Evolutionary conservation across 2,888 invertebrate species (phyloP).

Genomic region (Calameuta pallipes): DNA sequence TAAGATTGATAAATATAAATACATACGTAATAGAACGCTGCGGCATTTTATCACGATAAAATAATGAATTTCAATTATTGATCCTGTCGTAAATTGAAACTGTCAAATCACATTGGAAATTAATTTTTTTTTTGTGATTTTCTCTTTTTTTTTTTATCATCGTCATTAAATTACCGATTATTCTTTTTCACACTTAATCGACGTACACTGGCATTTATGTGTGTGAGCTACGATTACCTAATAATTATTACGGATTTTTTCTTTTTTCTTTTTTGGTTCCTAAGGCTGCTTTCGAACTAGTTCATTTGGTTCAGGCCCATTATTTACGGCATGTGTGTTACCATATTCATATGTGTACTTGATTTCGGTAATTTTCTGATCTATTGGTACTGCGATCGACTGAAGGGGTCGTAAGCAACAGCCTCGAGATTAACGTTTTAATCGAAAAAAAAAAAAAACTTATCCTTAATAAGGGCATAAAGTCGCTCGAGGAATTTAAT

Average conservation of each 20-base stretch:
- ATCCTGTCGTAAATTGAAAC: background rate
- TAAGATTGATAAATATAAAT: background rate
- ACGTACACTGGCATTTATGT: background rate
- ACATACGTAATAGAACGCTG: background rate
- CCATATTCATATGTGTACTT: background rate
- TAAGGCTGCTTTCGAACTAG: background rate
- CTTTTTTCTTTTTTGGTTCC: background rate
- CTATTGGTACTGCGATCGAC: background rate
- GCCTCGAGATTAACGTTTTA: conserved; percentile 31
- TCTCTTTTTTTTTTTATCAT: background rate
- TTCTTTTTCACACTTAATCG: background rate
- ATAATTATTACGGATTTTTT: background rate
- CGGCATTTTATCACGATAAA: background rate
- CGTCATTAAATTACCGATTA: background rate
- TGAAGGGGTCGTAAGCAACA: conserved; percentile 18
- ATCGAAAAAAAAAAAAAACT: conserved; percentile 23
- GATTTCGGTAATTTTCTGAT: background rate
- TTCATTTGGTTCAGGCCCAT: background rate
- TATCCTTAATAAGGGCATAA: conserved; percentile 36
- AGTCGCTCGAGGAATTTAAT: conserved; percentile 17
- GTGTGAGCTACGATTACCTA: background rate
- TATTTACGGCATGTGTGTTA: background rate
- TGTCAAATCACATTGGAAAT: background rate
- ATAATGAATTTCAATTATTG: background rate
- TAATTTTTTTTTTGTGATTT: background rate